These are phyloP conservation scores for Corythaixoides concolor DNA, from an alignment of 2,113 vertebrate genomes.

Conservation along the genomic window DNA sequence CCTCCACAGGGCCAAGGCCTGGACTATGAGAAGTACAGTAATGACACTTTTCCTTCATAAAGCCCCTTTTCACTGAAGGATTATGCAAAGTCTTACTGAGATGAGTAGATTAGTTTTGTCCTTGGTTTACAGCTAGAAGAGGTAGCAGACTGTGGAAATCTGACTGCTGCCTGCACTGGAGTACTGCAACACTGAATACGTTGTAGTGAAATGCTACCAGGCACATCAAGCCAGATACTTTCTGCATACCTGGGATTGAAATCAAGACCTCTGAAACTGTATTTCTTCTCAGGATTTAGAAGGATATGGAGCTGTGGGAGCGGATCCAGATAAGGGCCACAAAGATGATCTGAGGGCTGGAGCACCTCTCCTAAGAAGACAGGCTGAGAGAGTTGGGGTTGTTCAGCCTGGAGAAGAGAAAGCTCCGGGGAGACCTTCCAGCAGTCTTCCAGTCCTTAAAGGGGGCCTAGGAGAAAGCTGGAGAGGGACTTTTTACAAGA, in stretches of 20 bases:
- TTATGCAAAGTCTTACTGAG: not conserved
- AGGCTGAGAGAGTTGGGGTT: too few species aligned
- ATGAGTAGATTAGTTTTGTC: not conserved
- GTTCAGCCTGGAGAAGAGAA: too few species aligned
- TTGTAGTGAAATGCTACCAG: not conserved
- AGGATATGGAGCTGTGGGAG: too few species aligned
- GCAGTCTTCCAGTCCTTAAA: too few species aligned
- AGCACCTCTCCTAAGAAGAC: too few species aligned
- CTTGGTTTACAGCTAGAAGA: not conserved
- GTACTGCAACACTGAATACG: not conserved
- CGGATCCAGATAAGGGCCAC: too few species aligned
- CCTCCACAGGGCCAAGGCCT: not conserved
- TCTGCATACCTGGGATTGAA: not conserved
- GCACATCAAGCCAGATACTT: not conserved
- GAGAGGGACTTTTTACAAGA: too few species aligned
- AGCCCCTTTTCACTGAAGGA: not conserved
- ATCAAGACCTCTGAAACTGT: not conserved
- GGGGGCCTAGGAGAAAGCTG: too few species aligned
- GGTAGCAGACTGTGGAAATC: not conserved
- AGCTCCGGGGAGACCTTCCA: too few species aligned
- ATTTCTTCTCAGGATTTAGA: not conserved
- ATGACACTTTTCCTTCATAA: not conserved
- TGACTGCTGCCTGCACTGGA: not conserved
- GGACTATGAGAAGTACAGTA: not conserved
- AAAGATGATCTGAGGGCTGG: too few species aligned